A percentile compares a stretch with the other conserved stretches of the same genome.
phyloP scores from a whole-genome alignment of 1,140 invertebrate species.

The Ceratina calcarata region DNA sequence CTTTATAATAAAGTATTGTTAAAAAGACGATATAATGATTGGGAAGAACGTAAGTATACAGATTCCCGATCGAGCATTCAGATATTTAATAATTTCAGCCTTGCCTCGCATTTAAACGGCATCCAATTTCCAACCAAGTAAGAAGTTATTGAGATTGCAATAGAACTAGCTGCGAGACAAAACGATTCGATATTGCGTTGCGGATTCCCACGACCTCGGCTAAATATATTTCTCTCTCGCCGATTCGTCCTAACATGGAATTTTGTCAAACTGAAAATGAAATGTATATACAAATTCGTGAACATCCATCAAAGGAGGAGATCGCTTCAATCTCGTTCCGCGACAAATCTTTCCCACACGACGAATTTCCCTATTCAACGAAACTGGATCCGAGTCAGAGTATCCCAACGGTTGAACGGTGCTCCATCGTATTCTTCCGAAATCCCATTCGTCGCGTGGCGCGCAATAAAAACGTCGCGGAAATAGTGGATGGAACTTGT shows the following conservation, averaged over 20 bases:
- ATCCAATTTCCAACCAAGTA: no score
- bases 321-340: neutral
- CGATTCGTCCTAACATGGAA: neutral
- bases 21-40: neutral
- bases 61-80: no score
- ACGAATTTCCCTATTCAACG: neutral
- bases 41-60: neutral
- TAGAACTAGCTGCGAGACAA: neutral
- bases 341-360: neutral
- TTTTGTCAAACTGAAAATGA: neutral
- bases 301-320: neutral
- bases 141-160: no score
- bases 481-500: neutral
- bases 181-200: no score
- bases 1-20: neutral
- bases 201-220: neutral
- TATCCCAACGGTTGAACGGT: neutral
- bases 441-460: constrained; percentile 1
- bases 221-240: neutral
- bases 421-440: neutral
- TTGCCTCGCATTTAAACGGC: no score
- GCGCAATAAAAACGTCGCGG: constrained; percentile 15
- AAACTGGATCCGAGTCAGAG: neutral
- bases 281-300: constrained; percentile 2
- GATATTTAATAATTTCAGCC: no score